phyloP scores from a whole-genome alignment of 2,797 vertebrate species.

The Tenualosa ilisha region DNA sequence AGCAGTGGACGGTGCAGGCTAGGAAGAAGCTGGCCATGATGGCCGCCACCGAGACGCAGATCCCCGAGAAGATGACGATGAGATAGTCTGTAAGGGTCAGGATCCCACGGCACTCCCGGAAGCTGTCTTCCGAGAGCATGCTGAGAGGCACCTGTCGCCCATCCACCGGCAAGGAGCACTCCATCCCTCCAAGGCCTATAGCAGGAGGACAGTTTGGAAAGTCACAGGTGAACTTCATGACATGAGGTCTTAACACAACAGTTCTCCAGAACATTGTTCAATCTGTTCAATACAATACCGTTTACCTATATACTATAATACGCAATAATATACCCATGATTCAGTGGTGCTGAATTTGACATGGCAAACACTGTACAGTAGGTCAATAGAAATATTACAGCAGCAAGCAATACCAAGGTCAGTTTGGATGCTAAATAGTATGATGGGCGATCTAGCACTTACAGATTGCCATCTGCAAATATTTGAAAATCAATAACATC shows the following conservation, averaged over 20 bases:
- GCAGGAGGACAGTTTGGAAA: constrained; percentile 33
- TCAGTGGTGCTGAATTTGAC: no score
- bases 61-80: constrained; percentile 92
- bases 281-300: no score
- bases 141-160: constrained; percentile 80
- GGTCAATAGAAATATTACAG: not conserved
- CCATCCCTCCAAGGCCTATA: constrained; percentile 84
- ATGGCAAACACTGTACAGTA: not conserved
- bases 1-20: constrained; percentile 88
- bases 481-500: not conserved
- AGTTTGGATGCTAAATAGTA: not conserved
- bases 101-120: constrained; percentile 83
- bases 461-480: not conserved
- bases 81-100: constrained; percentile 88
- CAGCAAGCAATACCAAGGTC: not conserved
- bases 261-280: no score
- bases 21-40: constrained; percentile 91
- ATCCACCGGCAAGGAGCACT: constrained; percentile 83
- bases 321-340: no score
- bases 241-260: not conserved
- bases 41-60: constrained; percentile 86
- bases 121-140: constrained; percentile 87
- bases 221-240: not conserved
- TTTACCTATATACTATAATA: no score
- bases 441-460: not conserved